These are phyloP conservation scores for Heliothis subflexa DNA, from an alignment of 1,140 invertebrate genomes.

Conservation along the genomic window DNA sequence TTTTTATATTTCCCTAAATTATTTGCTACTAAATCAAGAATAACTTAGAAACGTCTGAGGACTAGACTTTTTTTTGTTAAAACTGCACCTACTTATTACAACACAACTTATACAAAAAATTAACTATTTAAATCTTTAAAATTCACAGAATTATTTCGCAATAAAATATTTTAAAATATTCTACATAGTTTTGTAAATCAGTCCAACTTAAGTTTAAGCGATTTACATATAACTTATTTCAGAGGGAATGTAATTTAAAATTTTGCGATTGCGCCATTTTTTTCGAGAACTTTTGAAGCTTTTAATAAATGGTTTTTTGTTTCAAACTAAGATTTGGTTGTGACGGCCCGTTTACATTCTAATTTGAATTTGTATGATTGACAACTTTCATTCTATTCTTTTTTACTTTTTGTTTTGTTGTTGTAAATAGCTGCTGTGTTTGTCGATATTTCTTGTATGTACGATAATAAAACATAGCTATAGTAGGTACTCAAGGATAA, in stretches of 20 bases:
- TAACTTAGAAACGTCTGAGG: too few species aligned
- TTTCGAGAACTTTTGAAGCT: neutral
- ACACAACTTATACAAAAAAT: too few species aligned
- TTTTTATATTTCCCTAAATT: too few species aligned
- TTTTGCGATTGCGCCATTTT: neutral
- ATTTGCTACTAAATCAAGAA: too few species aligned
- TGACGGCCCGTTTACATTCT: neutral
- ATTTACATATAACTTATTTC: slow-evolving; percentile 28
- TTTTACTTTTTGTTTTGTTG: neutral
- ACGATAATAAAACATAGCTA: too few species aligned
- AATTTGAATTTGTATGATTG: slow-evolving; percentile 1
- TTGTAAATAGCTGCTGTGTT: neutral
- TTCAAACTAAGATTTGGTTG: slow-evolving; percentile 7
- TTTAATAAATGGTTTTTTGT: slow-evolving; percentile 16
- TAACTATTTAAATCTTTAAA: too few species aligned
- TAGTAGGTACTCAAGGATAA: too few species aligned
- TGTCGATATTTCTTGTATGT: too few species aligned
- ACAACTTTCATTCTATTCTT: neutral
- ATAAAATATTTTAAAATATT: too few species aligned
- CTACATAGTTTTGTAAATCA: neutral
- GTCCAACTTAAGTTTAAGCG: neutral
- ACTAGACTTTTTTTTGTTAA: too few species aligned
- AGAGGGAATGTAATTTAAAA: neutral
- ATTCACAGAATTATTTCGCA: too few species aligned
- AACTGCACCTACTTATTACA: too few species aligned